Base-by-base conservation (phyloP, 92 coral and sea anemone genomes). In the Meandrina meandrites region DNA sequence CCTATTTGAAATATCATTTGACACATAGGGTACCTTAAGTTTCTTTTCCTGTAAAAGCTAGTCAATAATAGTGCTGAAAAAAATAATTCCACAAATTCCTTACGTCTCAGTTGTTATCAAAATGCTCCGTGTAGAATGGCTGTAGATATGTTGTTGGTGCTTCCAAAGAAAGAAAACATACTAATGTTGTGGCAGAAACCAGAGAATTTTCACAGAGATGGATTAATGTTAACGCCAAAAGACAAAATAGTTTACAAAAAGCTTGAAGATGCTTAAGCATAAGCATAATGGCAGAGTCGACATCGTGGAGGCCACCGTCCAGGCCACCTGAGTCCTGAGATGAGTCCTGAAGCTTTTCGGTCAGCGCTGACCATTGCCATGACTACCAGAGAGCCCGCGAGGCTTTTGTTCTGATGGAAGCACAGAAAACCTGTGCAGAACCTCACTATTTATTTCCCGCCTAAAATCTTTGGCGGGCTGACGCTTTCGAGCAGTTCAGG, bases 21-120 rank as follows among this genome's bases (percentile, higher is more conserved):
- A 62, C 27, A 37, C 7, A 62, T 37, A 40, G n/a, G 84, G 84
- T 80, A 80, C 75, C 84, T n/a, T n/a, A n/a, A n/a, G n/a, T 80
- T 62, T 22, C 58, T 62, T 62, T 24, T 62, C 56, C 57, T 7
- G 84, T 64, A 79, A 31, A 62, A 22, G 75, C 51, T 36, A 80
- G 0, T 36, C 74, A 80, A 80, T 53, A 77, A 8, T 67, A 1
- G n/a, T 67, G 11, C 1, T 3, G 31, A 22, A 4, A 2, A 67
- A 4, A 71, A 9, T 31, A 71, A 71, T 71, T 71, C 76, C 76
- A 31, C 76, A 71, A 71, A 71, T 8, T 8, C 40, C 76, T 27
- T 0, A 70, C 40, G 45, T 2, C 17, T 64, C 56, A 64, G 50
- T 53, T 79, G 83, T 28, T 31, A n/a, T n/a, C n/a, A n/a, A n/a